A percentile compares a stretch with the other conserved stretches of the same genome.
These are phyloP conservation scores for Cynocephalus volans DNA, from an alignment of 2,113 vertebrate species.

Conservation along the genomic window DNA sequence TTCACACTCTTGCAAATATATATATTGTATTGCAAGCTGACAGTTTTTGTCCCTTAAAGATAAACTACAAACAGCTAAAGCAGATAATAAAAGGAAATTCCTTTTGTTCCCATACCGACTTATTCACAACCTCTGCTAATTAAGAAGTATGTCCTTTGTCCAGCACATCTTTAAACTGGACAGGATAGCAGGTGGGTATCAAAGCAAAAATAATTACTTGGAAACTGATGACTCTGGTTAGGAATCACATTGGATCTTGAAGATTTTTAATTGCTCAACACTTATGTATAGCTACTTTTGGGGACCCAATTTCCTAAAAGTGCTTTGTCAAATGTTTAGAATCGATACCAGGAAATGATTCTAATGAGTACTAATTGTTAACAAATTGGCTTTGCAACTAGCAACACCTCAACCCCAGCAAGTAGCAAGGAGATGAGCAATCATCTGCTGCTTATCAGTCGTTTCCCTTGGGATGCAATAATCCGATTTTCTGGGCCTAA, in stretches of 20 bases:
- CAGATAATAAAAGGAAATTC: constrained; percentile 71
- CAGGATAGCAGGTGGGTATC: constrained; percentile 81
- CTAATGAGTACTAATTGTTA: constrained; percentile 95
- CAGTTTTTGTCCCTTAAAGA: constrained; percentile 28
- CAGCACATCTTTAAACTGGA: constrained; percentile 84
- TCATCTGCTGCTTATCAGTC: constrained; percentile 92
- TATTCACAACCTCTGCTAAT: constrained; percentile 80
- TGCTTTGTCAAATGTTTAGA: constrained; percentile 86
- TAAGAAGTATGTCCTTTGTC: constrained; percentile 81
- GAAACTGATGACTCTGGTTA: constrained; percentile 84
- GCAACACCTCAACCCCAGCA: constrained; percentile 87
- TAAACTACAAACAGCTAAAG: constrained; percentile 44
- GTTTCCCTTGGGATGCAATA: constrained; percentile 90
- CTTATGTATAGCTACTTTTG: constrained; percentile 68
- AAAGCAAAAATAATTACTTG: constrained; percentile 88
- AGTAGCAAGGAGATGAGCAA: constrained; percentile 90
- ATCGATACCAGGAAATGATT: constrained; percentile 90
- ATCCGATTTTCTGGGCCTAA: constrained; percentile 95
- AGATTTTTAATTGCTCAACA: constrained; percentile 85
- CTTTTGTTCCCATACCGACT: constrained; percentile 73
- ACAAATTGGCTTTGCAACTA: constrained; percentile 94
- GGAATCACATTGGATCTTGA: constrained; percentile 79
- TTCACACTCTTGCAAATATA: constrained; percentile 66
- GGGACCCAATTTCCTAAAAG: constrained; percentile 80
- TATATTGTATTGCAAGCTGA: constrained; percentile 33